Conservation (phyloP, 1,140 invertebrate genomes). For the Lepidurus couesii region DNA sequence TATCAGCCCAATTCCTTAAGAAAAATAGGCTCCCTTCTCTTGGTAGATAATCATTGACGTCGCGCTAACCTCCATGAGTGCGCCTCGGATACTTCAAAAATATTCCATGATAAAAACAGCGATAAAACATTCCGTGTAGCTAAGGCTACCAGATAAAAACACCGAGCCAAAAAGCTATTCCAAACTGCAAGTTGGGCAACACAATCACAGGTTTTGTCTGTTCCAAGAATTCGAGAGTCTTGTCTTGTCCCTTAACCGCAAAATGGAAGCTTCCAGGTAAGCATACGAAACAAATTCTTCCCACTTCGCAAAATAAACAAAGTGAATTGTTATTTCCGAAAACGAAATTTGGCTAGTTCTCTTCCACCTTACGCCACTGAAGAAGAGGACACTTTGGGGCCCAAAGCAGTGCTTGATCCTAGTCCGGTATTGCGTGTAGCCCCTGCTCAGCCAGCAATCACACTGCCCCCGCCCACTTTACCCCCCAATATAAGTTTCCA, state of each 20-base stretch:
- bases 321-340: neutral
- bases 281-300: neutral
- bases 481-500: neutral
- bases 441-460: neutral
- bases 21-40: neutral
- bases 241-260: neutral
- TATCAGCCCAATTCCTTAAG: neutral
- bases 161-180: neutral
- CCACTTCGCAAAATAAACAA: neutral
- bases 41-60: neutral
- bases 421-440: neutral
- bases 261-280: neutral
- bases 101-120: neutral
- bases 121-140: conserved; percentile 8
- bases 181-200: neutral
- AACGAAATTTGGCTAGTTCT: neutral
- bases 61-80: neutral
- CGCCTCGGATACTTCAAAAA: neutral
- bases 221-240: neutral
- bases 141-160: conserved; percentile 14
- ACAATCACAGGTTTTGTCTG: neutral
- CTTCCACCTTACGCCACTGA: neutral
- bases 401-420: neutral
- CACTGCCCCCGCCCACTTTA: neutral
- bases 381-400: neutral